Base-by-base conservation (phyloP, 1,140 invertebrate species). In the Drosophila ananassae region DNA sequence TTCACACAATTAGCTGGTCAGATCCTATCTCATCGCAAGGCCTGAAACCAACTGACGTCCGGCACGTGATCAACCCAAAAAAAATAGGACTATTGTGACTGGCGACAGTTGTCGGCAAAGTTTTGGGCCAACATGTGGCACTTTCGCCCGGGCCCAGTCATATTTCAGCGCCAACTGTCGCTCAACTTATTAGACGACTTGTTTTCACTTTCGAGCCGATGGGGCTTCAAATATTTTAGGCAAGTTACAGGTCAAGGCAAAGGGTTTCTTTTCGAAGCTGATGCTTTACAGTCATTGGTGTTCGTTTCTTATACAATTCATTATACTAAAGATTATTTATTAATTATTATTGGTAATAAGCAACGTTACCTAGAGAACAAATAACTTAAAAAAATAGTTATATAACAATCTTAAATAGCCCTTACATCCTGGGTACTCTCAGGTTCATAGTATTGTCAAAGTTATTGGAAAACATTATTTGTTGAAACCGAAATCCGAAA, bases 41-140 rank as follows among this genome's bases (percentile, higher is more conserved):
- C 48, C 53, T 75, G 6, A 21, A 21, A 10, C 53, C 87, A 90
- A 83, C 89, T 90, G 87, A 37, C 87, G 69, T 77, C 59, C 64
- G 80, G 83, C 89, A 90, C 89, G 87, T 90, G 87, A 90, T 90
- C 77, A 79, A 79, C 3, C 61, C 41, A 63, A 54, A 68, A 44
- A 44, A 60, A 62, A 32, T 52, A 7, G 54, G 46, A 44, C 46
- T 28, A 48, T 37, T 37, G 10, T 48, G 22, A 69, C 67, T 12
- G 48, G 41, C 28, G 24, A 75, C 80, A 79, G 67, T 71, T 71
- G 67, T 13, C 30, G 52, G 64, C 24, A 28, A 71, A 71, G 63
- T 71, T 75, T 47, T 6, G 3, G 46, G 24, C 50, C 47, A 74
- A 73, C 73, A 75, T 75, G 53, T 75, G 71, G 60, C 72, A 57